Evolutionary conservation across 2,797 vertebrate genomes (phyloP).

Genomic region (Channallabes apus): DNA sequence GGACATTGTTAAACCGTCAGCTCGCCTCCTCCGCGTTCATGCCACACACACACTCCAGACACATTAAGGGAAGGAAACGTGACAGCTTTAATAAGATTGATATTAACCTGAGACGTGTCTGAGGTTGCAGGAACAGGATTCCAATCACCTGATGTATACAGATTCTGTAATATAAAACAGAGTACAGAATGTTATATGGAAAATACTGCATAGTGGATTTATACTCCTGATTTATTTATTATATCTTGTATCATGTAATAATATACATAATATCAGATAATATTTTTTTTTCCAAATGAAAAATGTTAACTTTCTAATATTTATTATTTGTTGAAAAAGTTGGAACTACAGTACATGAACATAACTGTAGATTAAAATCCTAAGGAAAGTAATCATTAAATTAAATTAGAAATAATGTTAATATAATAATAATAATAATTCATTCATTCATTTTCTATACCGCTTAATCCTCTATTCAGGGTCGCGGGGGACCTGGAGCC

Average conservation of each 20-base stretch:
- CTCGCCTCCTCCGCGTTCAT: no score
- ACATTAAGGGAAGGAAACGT: no score
- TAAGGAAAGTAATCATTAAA: neutral
- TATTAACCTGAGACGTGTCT: neutral
- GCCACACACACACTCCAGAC: no score
- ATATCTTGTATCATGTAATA: neutral
- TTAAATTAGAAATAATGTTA: neutral
- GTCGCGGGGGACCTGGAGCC: no score
- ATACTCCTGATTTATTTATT: no score
- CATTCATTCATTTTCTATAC: no score
- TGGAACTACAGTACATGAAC: neutral
- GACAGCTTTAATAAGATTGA: neutral
- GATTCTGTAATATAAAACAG: neutral
- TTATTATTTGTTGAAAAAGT: no score
- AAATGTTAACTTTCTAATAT: neutral
- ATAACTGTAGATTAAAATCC: neutral
- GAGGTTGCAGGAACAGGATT: neutral
- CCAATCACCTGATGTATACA: neutral
- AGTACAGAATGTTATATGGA: neutral
- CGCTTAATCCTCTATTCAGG: no score
- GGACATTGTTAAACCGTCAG: no score
- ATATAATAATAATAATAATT: neutral
- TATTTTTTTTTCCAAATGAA: neutral
- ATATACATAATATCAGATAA: neutral
- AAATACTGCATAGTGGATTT: neutral